A percentile compares a stretch with the other conserved stretches of the same genome.
Conservation (phyloP, 2,888 invertebrate species). For the Empis livida region DNA sequence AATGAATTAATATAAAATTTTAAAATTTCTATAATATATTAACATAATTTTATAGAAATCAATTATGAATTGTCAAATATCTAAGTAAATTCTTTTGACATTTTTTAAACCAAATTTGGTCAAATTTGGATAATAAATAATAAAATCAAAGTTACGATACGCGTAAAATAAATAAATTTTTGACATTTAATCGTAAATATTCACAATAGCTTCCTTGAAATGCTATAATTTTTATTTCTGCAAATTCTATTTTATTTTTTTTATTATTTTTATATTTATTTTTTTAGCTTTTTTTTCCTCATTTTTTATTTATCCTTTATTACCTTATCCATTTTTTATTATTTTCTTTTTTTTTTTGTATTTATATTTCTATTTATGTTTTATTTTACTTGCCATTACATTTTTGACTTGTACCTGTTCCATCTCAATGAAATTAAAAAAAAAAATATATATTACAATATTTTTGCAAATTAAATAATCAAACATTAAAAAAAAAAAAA, state of each 20-base stretch:
- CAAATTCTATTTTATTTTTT: slow-evolving; percentile 3
- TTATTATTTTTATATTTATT: slow-evolving; percentile 4
- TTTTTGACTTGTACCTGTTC: slow-evolving; percentile 11
- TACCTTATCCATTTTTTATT: background rate
- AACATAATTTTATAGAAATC: too few relatives aligned
- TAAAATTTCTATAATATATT: too few relatives aligned
- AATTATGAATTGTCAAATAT: too few relatives aligned
- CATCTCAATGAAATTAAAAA: slow-evolving; percentile 9
- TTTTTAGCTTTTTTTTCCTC: slow-evolving; percentile 1
- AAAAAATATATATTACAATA: slow-evolving; percentile 7
- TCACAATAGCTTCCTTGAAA: background rate
- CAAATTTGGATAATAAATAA: too few relatives aligned
- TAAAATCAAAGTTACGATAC: too few relatives aligned
- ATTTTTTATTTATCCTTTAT: slow-evolving; percentile 5
- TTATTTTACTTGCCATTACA: slow-evolving; percentile 4
- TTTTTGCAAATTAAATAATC: too few relatives aligned
- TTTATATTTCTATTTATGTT: background rate
- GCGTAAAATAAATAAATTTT: too few relatives aligned
- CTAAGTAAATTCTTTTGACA: too few relatives aligned
- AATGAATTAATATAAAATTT: too few relatives aligned
- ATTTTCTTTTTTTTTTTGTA: background rate
- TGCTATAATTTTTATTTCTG: slow-evolving; percentile 4
- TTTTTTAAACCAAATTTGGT: too few relatives aligned
- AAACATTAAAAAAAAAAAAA: slow-evolving; percentile 6
- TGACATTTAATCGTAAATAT: too few relatives aligned